Conservation (phyloP, 1,140 invertebrate species). For the Luehdorfia chinensis region DNA sequence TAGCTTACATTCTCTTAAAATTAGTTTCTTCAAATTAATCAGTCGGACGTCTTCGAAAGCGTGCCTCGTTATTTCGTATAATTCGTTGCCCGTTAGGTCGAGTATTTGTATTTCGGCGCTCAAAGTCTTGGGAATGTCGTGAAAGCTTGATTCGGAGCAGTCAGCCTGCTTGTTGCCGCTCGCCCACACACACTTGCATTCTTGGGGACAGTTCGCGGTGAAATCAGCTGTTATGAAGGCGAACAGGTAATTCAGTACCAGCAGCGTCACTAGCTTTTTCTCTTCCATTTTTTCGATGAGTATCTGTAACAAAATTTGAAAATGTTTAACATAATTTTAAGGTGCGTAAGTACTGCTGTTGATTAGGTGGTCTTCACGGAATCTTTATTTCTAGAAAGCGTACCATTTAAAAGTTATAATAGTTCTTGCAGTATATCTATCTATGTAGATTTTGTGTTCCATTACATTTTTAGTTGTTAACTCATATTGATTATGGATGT, state of each 20-base stretch:
- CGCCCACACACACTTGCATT: slow-evolving; percentile 87
- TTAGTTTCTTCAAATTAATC: slow-evolving; percentile 89
- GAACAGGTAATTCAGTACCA: slow-evolving; percentile 35
- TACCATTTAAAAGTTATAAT: too few species aligned
- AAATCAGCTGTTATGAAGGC: slow-evolving; percentile 51
- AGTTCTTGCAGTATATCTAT: too few species aligned
- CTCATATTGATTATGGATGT: too few species aligned
- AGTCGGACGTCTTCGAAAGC: slow-evolving; percentile 85
- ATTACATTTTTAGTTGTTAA: too few species aligned
- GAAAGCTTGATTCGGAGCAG: slow-evolving; percentile 81
- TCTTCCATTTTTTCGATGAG: slow-evolving; percentile 44
- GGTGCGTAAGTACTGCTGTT: not conserved
- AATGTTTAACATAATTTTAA: slow-evolving; percentile 8
- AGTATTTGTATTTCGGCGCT: slow-evolving; percentile 87
- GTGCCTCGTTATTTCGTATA: slow-evolving; percentile 80
- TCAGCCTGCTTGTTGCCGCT: slow-evolving; percentile 90
- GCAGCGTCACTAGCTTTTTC: slow-evolving; percentile 31
- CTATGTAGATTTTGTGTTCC: too few species aligned
- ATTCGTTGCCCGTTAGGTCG: slow-evolving; percentile 85
- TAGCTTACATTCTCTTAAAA: slow-evolving; percentile 84
- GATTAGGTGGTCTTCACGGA: too few species aligned
- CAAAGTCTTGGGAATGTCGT: slow-evolving; percentile 82
- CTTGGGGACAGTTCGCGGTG: slow-evolving; percentile 65
- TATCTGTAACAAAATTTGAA: slow-evolving; percentile 56
- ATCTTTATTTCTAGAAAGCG: too few species aligned